Evolutionary conservation across 2,888 invertebrate species (phyloP).

Genomic region (Trichacis sp.): DNA sequence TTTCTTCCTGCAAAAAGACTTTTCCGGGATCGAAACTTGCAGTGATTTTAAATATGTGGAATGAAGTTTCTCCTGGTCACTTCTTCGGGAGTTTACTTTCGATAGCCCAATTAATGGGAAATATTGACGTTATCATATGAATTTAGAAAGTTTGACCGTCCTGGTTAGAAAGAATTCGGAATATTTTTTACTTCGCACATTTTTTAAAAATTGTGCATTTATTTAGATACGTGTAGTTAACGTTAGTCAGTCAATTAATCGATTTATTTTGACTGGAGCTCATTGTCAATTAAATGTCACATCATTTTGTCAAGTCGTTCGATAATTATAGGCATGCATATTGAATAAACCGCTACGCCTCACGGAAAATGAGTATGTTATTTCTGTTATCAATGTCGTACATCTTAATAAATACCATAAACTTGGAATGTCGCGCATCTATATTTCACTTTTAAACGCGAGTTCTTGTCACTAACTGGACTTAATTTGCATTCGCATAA

Average conservation of each 20-base stretch:
- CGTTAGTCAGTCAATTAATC: too few relatives aligned
- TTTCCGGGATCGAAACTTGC: too few relatives aligned
- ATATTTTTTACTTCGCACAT: not conserved
- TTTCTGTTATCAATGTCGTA: not conserved
- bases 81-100: not conserved
- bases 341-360: not conserved
- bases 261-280: too few relatives aligned
- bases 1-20: not conserved
- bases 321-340: not conserved
- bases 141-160: not conserved
- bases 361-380: not conserved
- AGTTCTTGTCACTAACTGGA: not conserved
- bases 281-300: too few relatives aligned
- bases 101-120: not conserved
- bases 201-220: not conserved
- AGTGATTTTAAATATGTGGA: too few relatives aligned
- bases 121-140: not conserved
- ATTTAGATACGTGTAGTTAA: too few relatives aligned
- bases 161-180: not conserved
- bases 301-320: not conserved
- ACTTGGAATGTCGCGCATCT: not conserved
- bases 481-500: too few relatives aligned
- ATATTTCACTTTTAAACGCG: not conserved
- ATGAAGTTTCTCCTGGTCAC: not conserved
- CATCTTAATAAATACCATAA: constrained; percentile 1